Percentiles rank a stretch among this genome's conserved stretches.
phyloP scores from a whole-genome alignment of 2,888 invertebrate genomes.

The Lacanobia oleracea region DNA sequence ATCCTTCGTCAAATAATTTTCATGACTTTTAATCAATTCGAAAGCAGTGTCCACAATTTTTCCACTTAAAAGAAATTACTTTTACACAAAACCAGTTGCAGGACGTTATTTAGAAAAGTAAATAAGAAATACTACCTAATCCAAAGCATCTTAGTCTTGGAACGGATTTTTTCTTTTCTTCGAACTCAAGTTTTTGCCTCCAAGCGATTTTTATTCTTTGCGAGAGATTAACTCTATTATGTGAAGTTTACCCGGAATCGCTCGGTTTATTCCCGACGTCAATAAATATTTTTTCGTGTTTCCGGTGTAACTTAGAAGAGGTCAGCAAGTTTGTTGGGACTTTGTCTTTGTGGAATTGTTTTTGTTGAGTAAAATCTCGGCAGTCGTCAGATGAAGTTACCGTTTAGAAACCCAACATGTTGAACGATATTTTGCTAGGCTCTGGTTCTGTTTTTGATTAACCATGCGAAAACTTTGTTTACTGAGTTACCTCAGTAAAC shows the following conservation, averaged over 20 bases:
- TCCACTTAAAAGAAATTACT: no score
- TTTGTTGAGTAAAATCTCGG: not conserved
- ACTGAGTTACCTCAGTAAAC: not conserved
- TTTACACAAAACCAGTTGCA: no score
- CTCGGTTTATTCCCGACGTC: slow-evolving; percentile 30
- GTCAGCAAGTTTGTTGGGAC: not conserved
- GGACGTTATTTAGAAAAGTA: no score
- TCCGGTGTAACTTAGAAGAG: not conserved
- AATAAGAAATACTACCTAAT: no score
- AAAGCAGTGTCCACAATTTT: no score
- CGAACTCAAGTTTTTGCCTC: slow-evolving; percentile 18
- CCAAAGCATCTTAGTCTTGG: no score
- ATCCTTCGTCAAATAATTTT: no score
- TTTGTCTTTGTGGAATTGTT: not conserved
- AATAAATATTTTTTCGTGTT: slow-evolving; percentile 24
- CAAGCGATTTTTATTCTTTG: slow-evolving; percentile 43
- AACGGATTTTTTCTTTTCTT: no score
- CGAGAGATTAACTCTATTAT: slow-evolving; percentile 53
- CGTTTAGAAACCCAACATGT: not conserved
- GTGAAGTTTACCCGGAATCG: slow-evolving; percentile 17
- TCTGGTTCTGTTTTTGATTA: not conserved
- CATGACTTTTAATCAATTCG: no score
- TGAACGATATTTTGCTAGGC: not conserved
- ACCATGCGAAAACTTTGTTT: not conserved
- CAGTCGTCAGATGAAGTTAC: not conserved